Conservation (phyloP, 2,888 invertebrate genomes). For the Antheraea yamamai region DNA sequence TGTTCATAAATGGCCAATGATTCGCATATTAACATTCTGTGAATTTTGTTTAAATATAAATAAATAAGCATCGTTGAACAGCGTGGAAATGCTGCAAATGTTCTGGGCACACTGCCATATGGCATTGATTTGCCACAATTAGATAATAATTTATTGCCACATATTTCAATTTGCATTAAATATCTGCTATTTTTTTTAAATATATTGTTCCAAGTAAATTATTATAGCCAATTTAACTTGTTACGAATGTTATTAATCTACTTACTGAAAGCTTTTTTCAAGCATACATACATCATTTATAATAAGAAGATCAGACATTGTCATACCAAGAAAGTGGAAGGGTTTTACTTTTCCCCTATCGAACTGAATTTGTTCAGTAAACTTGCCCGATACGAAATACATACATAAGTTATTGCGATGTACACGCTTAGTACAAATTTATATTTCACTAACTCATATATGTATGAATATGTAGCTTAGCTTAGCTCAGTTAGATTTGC, state of each 20-base stretch:
- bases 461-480: too few relatives aligned
- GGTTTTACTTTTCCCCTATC: too few relatives aligned
- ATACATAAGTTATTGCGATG: too few relatives aligned
- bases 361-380: too few relatives aligned
- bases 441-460: too few relatives aligned
- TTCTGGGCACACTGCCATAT: constrained; percentile 10
- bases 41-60: too few relatives aligned
- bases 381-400: too few relatives aligned
- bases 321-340: too few relatives aligned
- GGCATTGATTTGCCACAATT: constrained; percentile 13
- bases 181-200: not conserved
- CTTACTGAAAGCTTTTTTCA: not conserved
- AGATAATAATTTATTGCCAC: constrained; percentile 14
- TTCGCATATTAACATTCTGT: too few relatives aligned
- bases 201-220: not conserved
- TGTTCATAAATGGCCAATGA: too few relatives aligned
- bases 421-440: too few relatives aligned
- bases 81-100: not conserved
- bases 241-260: not conserved
- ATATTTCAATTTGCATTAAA: constrained; percentile 9
- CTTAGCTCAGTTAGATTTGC: too few relatives aligned
- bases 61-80: not conserved
- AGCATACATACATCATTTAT: not conserved
- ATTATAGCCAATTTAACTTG: not conserved
- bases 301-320: constrained; percentile 29